Percentiles rank a stretch among this genome's conserved stretches.
phyloP scores from a whole-genome alignment of 2,797 vertebrate genomes.

The Buphagus erythrorhynchus region DNA sequence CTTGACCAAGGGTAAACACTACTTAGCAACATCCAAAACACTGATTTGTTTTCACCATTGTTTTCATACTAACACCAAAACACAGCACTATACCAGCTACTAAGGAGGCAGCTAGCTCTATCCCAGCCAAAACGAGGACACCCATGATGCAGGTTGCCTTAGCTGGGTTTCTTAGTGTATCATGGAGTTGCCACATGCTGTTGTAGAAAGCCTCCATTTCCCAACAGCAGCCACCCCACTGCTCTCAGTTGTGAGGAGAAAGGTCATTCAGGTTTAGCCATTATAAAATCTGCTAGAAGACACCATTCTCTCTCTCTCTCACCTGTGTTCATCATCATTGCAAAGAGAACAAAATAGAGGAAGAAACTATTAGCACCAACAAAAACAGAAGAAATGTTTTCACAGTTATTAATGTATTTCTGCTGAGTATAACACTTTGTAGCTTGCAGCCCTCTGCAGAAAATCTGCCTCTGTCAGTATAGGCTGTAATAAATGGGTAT shows the following conservation, averaged over 20 bases:
- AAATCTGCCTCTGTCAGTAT: not conserved
- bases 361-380: not conserved
- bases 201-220: not conserved
- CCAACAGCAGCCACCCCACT: not conserved
- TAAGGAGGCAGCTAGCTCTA: not conserved
- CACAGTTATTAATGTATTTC: not conserved
- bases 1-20: not conserved
- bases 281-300: not conserved
- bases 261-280: not conserved
- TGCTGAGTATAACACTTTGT: not conserved
- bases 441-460: not conserved
- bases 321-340: not conserved
- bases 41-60: fast-evolving
- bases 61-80: not conserved
- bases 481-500: not conserved
- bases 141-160: not conserved
- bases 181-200: not conserved
- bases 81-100: not conserved
- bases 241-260: not conserved
- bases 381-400: not conserved
- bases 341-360: not conserved
- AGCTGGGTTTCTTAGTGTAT: not conserved
- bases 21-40: not conserved
- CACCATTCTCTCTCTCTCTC: not conserved
- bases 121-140: not conserved